These are phyloP conservation scores for Chloroceryle inda DNA, from an alignment of 2,797 vertebrate genomes.

Conservation along the genomic window DNA sequence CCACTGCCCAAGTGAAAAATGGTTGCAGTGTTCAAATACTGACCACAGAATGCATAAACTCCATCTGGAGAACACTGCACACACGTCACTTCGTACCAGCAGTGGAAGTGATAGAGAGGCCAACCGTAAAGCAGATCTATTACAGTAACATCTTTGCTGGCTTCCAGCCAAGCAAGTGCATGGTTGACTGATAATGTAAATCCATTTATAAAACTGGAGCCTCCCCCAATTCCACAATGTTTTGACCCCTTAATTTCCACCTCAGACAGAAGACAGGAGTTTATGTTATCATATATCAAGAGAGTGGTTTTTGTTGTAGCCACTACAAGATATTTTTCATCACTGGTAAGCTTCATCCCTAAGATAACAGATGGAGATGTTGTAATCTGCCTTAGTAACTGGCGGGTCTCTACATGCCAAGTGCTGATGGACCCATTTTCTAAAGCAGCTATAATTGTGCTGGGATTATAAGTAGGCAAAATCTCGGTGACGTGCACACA, in stretches of 20 bases:
- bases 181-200: conserved; percentile 95
- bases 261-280: conserved; percentile 97
- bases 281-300: conserved; percentile 96
- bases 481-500: conserved; percentile 97
- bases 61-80: conserved; percentile 97
- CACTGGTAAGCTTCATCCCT: conserved; percentile 92
- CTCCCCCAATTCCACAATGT: conserved; percentile 88
- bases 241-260: conserved; percentile 98
- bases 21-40: conserved; percentile 95
- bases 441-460: conserved; percentile 92
- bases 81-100: conserved; percentile 99
- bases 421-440: conserved; percentile 98
- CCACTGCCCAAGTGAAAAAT: conserved; percentile 96
- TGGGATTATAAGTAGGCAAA: conserved; percentile 93
- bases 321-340: conserved; percentile 97
- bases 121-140: conserved; percentile 97
- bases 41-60: conserved; percentile 95
- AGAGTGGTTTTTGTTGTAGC: conserved; percentile 98
- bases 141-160: conserved; percentile 97
- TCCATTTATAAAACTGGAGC: conserved; percentile 94
- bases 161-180: conserved; percentile 96
- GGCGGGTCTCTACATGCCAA: conserved; percentile 96
- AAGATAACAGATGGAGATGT: conserved; percentile 94
- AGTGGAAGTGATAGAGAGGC: conserved; percentile 98
- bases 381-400: conserved; percentile 94